Evolutionary conservation across 2,113 vertebrate genomes (phyloP), one percentile per base, ranked within the genome.

Genomic region (Rhinopomastus cyanomelas): DNA sequence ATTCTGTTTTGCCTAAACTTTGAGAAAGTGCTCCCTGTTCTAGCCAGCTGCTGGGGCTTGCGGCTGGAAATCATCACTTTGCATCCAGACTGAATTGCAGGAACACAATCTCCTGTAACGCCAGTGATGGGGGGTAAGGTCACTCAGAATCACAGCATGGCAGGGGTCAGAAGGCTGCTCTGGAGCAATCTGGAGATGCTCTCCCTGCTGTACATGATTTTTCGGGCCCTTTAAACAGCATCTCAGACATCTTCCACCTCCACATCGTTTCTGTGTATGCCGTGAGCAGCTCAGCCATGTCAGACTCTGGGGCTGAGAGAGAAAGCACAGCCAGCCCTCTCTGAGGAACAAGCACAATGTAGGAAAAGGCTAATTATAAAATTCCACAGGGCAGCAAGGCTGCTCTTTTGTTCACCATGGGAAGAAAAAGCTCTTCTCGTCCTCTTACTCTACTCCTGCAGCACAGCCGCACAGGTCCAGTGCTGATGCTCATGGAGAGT

Each of bases 251-350:
- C 79, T 89, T 30, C 64, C 56, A 6, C 5, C 30, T 39, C 69
- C 42, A 4, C 66, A 36, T 62, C 6, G 0, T 27, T 37, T 29
- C 60, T 39, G 72, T 6, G 1, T 36, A 62, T 46, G 64, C 73
- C 52, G 42, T 6, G 79, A 84, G 51, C 14, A 59, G 59, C 64
- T 87, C 52, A 75, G 82, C 82, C 76, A 55, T 13, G 2, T 75
- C 75, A 69, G 55, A 60, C 82, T 39, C 65, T 0, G 30, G 83
- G 81, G 85, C 32, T n/a, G n/a, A n/a, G n/a, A 17, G 51, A 20
- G 85, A 34, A 87, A 82, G 85, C 92, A 95, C 75, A 84, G 68
- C 36, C 89, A 91, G 79, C 79, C 78, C 90, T 91, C 85, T 91
- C 85, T 59, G 16, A 60, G 75, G 67, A 76, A 23, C 79, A 94